phyloP scores from a whole-genome alignment of 2,797 vertebrate genomes.

The Champsocephalus gunnari region DNA sequence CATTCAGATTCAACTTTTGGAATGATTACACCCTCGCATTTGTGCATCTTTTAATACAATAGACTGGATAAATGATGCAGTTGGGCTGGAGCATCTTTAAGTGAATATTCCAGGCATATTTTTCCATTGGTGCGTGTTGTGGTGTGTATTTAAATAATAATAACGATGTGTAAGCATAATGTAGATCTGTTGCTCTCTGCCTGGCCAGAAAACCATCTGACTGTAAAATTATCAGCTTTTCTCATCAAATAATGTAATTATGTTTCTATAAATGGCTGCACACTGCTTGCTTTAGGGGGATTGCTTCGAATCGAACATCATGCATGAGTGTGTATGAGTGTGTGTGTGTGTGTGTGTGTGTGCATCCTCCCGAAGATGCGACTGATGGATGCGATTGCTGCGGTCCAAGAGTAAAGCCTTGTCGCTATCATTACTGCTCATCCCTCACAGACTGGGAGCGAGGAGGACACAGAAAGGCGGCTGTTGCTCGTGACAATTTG shows the following conservation, averaged over 20 bases:
- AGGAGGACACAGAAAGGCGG: neutral
- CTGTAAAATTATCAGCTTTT: constrained; percentile 33
- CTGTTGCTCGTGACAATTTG: constrained; percentile 41
- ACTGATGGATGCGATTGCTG: constrained; percentile 74
- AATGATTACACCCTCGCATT: neutral
- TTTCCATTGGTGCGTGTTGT: constrained; percentile 16
- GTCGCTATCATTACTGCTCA: constrained; percentile 68
- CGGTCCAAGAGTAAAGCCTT: constrained; percentile 73
- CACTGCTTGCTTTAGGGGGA: constrained; percentile 42
- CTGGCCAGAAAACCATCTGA: neutral
- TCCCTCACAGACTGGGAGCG: constrained; percentile 38
- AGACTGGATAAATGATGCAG: constrained; percentile 32
- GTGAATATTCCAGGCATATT: constrained; percentile 30
- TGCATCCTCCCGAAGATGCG: constrained; percentile 63
- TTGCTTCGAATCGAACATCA: constrained; percentile 42
- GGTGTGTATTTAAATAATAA: neutral
- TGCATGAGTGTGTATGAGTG: neutral
- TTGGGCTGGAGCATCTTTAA: constrained; percentile 43
- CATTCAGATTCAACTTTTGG: constrained; percentile 8
- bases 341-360: constrained; percentile 7
- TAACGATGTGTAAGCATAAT: neutral
- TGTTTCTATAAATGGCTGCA: constrained; percentile 68
- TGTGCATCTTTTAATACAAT: neutral
- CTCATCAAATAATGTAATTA: constrained; percentile 54
- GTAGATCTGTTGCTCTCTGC: constrained; percentile 1